A percentile compares a stretch with the other conserved stretches of the same genome.
Evolutionary conservation across 2,797 vertebrate species (phyloP).

Genomic region (Enteromius unitaeniatus): DNA sequence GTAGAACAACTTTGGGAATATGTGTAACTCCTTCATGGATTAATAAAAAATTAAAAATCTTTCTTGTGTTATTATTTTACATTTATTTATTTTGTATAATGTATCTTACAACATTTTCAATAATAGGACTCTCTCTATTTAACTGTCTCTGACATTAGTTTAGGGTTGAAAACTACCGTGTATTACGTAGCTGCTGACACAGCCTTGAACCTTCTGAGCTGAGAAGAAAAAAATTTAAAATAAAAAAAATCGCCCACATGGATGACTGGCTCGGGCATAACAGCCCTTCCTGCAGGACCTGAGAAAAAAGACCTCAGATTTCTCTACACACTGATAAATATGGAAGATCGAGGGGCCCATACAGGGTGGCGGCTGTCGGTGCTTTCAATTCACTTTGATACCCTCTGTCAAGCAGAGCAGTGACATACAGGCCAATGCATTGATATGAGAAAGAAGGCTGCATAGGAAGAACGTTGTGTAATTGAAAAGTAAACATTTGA

Average conservation of each 20-base stretch:
- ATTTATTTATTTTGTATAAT: background rate
- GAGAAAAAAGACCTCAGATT: conserved; percentile 48
- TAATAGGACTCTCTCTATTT: conserved; percentile 51
- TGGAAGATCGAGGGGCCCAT: conserved; percentile 50
- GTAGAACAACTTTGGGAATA: background rate
- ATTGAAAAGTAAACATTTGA: conserved; percentile 6
- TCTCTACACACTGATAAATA: conserved; percentile 54
- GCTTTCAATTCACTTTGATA: conserved; percentile 52
- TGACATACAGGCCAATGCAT: conserved; percentile 44
- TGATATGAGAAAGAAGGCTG: conserved; percentile 50
- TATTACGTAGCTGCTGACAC: conserved; percentile 74
- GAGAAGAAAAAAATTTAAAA: conserved; percentile 40
- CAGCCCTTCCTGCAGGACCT: conserved; percentile 53
- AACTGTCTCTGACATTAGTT: conserved; percentile 45
- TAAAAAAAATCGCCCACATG: conserved; percentile 53
- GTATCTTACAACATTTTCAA: conserved; percentile 14
- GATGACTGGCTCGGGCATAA: conserved; percentile 57
- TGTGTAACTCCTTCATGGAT: background rate
- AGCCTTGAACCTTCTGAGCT: conserved; percentile 76
- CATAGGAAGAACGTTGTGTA: conserved; percentile 3
- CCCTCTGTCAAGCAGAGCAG: conserved; percentile 39
- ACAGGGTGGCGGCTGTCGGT: conserved; percentile 53
- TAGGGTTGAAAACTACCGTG: conserved; percentile 62
- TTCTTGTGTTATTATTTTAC: background rate
- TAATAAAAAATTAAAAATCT: background rate